Evolutionary conservation across 2,113 vertebrate species (phyloP).

Genomic region (Sula dactylatra): DNA sequence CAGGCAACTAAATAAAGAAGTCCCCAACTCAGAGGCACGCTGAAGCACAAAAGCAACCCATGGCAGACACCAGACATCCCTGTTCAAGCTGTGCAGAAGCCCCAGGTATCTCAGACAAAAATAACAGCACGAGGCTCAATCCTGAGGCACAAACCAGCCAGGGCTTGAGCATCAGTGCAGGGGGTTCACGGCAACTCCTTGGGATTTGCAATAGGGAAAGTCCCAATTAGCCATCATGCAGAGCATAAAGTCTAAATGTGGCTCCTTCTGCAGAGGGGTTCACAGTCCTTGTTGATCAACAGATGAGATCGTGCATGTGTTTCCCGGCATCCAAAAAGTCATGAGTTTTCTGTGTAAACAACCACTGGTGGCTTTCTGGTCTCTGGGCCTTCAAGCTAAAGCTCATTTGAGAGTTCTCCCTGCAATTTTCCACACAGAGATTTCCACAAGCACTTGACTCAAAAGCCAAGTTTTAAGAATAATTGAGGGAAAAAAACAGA

Average conservation of each 20-base stretch:
- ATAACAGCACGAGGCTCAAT: neutral
- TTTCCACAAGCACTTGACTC: neutral
- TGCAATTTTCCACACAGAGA: neutral
- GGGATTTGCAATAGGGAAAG: neutral
- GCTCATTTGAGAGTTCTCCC: neutral
- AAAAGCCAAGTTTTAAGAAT: neutral
- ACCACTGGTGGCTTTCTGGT: neutral
- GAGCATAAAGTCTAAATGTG: neutral
- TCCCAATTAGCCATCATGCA: neutral
- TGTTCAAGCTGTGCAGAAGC: neutral
- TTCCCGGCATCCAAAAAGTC: neutral
- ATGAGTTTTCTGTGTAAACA: neutral
- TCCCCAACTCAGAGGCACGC: neutral
- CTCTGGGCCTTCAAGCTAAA: neutral
- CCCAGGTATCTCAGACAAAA: neutral
- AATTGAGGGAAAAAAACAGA: neutral
- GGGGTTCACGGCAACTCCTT: neutral
- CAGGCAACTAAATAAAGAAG: neutral
- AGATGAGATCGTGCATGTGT: neutral
- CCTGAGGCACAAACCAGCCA: neutral
- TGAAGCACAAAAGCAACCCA: neutral
- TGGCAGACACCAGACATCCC: neutral
- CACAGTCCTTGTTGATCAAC: neutral
- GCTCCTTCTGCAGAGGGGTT: neutral
- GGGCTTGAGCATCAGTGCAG: neutral